Conservation (phyloP, 1,140 invertebrate genomes). For the Wiebesia pumilae region DNA sequence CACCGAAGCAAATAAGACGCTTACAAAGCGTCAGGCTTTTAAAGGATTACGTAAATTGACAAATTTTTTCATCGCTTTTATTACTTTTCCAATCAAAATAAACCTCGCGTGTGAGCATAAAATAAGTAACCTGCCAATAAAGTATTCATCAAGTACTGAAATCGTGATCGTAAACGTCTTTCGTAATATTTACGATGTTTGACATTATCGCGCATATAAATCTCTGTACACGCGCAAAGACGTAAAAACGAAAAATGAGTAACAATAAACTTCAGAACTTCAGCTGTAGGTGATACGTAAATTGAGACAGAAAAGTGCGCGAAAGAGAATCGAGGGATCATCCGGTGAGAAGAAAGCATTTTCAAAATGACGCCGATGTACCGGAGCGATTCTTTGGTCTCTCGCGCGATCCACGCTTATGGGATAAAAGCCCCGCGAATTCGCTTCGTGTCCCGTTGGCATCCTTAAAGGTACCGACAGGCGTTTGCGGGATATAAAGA, state of each 20-base stretch:
- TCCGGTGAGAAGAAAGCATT: not conserved
- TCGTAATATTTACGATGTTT: constrained; percentile 10
- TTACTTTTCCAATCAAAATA: not conserved
- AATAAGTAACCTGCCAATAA: constrained; percentile 15
- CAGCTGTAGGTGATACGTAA: not conserved
- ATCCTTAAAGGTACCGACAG: too few species aligned
- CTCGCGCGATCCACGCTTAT: not conserved
- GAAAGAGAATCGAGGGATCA: not conserved
- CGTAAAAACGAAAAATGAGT: constrained; percentile 6
- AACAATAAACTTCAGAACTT: not conserved
- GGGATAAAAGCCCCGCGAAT: not conserved
- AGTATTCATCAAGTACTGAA: constrained; percentile 18
- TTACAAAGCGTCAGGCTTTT: too few species aligned
- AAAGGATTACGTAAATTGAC: not conserved
- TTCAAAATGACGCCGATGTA: not conserved
- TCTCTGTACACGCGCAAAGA: not conserved
- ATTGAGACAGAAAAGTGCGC: not conserved
- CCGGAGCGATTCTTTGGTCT: not conserved
- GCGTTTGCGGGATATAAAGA: too few species aligned
- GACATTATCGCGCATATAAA: constrained; percentile 6
- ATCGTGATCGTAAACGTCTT: constrained; percentile 7
- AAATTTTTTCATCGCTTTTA: not conserved
- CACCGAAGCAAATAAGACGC: too few species aligned
- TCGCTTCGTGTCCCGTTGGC: not conserved
- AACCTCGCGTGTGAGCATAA: not conserved